Percentiles rank a stretch among this genome's conserved stretches.
Conservation (phyloP, 2,113 vertebrate species). For the Callospermophilus lateralis region DNA sequence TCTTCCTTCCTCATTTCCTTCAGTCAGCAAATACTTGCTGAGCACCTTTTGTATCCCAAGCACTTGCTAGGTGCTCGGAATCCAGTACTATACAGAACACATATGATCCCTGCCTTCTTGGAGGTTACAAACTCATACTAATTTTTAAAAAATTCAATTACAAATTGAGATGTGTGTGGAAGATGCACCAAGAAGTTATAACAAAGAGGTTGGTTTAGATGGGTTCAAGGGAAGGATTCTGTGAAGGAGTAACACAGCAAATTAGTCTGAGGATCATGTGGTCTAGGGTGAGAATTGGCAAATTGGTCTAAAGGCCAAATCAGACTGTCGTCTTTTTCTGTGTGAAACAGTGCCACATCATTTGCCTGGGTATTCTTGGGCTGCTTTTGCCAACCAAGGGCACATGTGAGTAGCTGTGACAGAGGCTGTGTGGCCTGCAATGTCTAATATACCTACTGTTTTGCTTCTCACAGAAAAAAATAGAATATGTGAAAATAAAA, state of each 20-base stretch:
- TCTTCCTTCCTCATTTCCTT: not conserved
- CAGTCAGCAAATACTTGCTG: not conserved
- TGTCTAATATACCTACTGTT: not conserved
- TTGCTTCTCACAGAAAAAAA: not conserved
- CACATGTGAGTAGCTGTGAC: not conserved
- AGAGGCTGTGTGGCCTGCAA: not conserved
- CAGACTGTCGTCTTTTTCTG: not conserved
- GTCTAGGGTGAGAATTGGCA: not conserved
- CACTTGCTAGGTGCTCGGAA: not conserved
- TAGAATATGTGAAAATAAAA: slow-evolving; percentile 19
- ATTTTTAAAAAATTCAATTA: not conserved
- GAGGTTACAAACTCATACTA: not conserved
- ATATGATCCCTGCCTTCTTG: not conserved
- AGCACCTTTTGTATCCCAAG: not conserved
- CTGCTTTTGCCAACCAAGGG: not conserved
- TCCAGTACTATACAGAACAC: not conserved
- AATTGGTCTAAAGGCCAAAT: not conserved
- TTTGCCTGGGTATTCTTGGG: not conserved
- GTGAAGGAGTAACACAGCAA: not conserved
- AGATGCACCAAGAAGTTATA: not conserved
- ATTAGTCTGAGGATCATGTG: not conserved
- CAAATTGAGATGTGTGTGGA: not conserved
- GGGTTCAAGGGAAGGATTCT: not conserved
- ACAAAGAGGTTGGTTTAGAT: not conserved
- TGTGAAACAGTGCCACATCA: not conserved